Percentiles rank a stretch among this genome's conserved stretches.
Conservation (phyloP, 1,140 invertebrate genomes). For the Ceratosolen fusciceps region DNA sequence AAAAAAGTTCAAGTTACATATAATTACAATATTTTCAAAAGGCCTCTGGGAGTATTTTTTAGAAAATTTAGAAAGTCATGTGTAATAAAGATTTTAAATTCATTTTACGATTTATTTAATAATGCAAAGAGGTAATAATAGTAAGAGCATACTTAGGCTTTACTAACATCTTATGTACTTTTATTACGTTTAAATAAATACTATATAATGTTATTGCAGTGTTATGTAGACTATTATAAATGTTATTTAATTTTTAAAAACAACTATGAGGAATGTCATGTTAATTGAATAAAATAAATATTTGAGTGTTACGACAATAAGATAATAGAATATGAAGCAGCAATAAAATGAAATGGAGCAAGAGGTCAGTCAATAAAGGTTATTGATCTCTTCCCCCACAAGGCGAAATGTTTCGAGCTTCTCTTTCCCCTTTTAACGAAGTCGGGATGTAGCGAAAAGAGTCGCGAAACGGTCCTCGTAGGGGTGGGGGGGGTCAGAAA, state of each 20-base stretch:
- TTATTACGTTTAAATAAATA: too few relatives aligned
- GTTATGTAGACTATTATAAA: too few relatives aligned
- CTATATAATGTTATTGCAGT: too few relatives aligned
- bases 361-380: conserved; percentile 14
- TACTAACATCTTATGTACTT: too few relatives aligned
- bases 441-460: background rate
- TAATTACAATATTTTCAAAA: too few relatives aligned
- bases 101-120: background rate
- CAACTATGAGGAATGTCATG: background rate
- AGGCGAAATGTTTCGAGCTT: background rate
- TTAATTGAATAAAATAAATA: background rate
- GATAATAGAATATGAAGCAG: background rate
- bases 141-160: too few relatives aligned
- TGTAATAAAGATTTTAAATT: too few relatives aligned
- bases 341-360: conserved; percentile 17
- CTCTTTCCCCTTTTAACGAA: background rate
- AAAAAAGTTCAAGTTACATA: background rate
- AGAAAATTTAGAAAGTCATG: too few relatives aligned
- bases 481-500: too few relatives aligned
- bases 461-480: too few relatives aligned
- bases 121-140: background rate
- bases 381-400: conserved; percentile 32
- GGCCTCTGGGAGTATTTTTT: too few relatives aligned
- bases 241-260: background rate
- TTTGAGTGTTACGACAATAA: background rate